A percentile compares a stretch with the other conserved stretches of the same genome.
These are phyloP conservation scores for Eupithecia tripunctaria DNA, from an alignment of 2,888 invertebrate species.

Conservation along the genomic window DNA sequence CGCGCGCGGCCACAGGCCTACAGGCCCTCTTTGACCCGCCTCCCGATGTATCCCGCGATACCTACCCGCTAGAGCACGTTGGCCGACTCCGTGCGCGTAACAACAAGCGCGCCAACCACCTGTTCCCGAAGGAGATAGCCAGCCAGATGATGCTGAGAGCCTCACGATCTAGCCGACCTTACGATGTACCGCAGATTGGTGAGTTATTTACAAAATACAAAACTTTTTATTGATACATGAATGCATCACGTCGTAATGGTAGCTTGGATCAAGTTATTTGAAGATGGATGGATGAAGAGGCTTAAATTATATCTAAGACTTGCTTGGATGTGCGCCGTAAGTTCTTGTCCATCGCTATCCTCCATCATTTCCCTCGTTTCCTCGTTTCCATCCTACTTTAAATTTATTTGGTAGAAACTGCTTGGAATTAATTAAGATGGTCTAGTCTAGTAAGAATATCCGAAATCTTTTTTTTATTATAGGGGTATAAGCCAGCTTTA, in stretches of 20 bases:
- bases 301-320: background rate
- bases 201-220: slow-evolving; percentile 61
- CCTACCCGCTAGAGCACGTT: slow-evolving; percentile 62
- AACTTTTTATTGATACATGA: background rate
- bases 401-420: background rate
- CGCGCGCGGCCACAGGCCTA: slow-evolving; percentile 55
- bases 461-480: background rate
- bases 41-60: slow-evolving; percentile 61
- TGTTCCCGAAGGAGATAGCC: slow-evolving; percentile 85
- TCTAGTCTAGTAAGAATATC: background rate
- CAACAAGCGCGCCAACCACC: slow-evolving; percentile 70
- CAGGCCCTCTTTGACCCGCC: slow-evolving; percentile 73
- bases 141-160: slow-evolving; percentile 92
- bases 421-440: background rate
- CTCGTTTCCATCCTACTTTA: background rate
- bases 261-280: background rate
- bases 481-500: background rate
- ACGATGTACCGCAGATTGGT: slow-evolving; percentile 95
- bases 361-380: background rate
- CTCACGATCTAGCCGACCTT: slow-evolving; percentile 89
- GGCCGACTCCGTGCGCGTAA: slow-evolving; percentile 70
- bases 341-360: background rate
- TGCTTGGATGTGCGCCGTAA: background rate
- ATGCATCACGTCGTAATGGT: background rate
- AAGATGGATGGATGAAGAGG: background rate